A percentile compares a stretch with the other conserved stretches of the same genome.
These are phyloP conservation scores for Rhizoglyphus robini DNA, from an alignment of 1,140 invertebrate species.

Conservation along the genomic window DNA sequence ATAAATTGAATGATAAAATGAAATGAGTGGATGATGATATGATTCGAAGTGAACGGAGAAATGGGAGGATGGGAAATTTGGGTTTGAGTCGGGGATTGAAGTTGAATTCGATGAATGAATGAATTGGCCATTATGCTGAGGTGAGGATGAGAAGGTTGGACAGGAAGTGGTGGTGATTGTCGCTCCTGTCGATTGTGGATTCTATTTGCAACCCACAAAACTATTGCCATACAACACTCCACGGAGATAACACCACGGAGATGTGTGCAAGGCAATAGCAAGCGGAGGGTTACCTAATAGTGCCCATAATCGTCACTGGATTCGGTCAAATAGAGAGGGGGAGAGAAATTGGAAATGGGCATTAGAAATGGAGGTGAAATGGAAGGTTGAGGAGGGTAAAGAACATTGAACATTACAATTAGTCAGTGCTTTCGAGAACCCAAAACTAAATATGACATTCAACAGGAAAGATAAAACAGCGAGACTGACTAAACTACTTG, in stretches of 20 bases:
- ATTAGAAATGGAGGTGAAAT: not conserved
- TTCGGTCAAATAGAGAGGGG: not conserved
- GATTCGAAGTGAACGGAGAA: not conserved
- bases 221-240: too few species aligned
- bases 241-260: too few species aligned
- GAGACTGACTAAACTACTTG: too few species aligned
- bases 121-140: not conserved
- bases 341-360: not conserved
- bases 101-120: not conserved
- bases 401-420: not conserved
- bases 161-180: not conserved
- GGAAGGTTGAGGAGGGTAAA: not conserved
- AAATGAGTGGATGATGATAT: not conserved
- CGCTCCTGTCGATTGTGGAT: not conserved
- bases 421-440: not conserved
- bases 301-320: constrained; percentile 12
- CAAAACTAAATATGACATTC: too few species aligned
- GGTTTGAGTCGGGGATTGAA: not conserved
- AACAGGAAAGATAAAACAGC: too few species aligned
- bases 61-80: not conserved
- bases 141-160: not conserved
- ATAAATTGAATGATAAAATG: not conserved
- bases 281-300: not conserved
- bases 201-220: not conserved
- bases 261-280: not conserved